A percentile compares a stretch with the other conserved stretches of the same genome.
Conservation (phyloP, 1,140 invertebrate species). For the Lithobius niger region DNA sequence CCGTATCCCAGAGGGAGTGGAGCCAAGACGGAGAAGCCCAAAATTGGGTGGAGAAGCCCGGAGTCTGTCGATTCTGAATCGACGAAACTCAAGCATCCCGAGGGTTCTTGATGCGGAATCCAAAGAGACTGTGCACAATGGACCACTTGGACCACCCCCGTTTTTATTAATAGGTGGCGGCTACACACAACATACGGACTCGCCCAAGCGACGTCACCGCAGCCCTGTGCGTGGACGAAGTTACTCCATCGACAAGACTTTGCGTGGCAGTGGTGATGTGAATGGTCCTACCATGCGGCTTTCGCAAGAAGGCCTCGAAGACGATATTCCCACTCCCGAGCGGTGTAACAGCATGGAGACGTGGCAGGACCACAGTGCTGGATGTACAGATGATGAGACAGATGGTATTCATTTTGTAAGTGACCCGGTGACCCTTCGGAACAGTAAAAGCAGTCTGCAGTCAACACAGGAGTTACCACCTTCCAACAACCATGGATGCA, state of each 20-base stretch:
- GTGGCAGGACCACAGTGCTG: too few species aligned
- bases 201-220: neutral
- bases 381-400: neutral
- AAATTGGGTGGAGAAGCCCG: slow-evolving; percentile 54
- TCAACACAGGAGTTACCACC: too few species aligned
- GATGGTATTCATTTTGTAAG: too few species aligned
- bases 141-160: neutral
- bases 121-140: neutral
- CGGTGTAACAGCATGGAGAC: too few species aligned
- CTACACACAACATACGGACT: neutral
- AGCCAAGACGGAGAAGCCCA: slow-evolving; percentile 44
- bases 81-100: slow-evolving; percentile 10
- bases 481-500: too few species aligned
- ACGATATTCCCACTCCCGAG: too few species aligned
- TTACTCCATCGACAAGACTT: neutral
- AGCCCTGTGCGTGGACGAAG: neutral
- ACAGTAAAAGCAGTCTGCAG: neutral
- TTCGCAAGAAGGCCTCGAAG: neutral
- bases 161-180: neutral
- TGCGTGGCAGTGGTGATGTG: too few species aligned
- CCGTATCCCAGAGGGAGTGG: slow-evolving; percentile 44
- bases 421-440: neutral
- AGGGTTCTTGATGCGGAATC: neutral
- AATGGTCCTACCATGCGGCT: neutral
- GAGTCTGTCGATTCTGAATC: slow-evolving; percentile 40